A percentile compares a stretch with the other conserved stretches of the same genome.
Conservation (phyloP, 2,113 vertebrate genomes). For the Heteronetta atricapilla region DNA sequence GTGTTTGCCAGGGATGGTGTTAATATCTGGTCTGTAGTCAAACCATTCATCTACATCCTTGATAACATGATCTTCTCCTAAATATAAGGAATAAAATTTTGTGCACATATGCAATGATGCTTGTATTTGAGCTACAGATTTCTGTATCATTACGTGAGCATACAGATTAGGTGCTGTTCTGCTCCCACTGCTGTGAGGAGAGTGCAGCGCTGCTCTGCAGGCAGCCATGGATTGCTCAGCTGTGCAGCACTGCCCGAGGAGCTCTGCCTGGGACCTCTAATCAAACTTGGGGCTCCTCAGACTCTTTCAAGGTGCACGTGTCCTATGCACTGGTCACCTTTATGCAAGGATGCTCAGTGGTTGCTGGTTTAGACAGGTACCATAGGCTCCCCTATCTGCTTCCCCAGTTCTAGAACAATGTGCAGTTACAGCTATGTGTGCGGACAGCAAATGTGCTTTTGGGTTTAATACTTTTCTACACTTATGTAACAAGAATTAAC, state of each 20-base stretch:
- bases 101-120: neutral
- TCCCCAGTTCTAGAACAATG: neutral
- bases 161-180: neutral
- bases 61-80: neutral
- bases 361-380: neutral
- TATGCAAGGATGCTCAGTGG: neutral
- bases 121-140: neutral
- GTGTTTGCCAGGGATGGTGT: neutral
- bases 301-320: neutral
- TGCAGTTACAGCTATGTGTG: neutral
- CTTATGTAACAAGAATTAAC: neutral
- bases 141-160: neutral
- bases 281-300: neutral
- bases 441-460: neutral
- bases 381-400: neutral
- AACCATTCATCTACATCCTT: neutral
- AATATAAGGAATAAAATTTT: neutral
- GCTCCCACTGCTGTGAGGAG: neutral
- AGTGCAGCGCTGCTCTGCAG: neutral
- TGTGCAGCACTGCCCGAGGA: neutral
- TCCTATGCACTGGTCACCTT: neutral
- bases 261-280: neutral
- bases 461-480: neutral
- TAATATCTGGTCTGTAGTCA: neutral
- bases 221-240: neutral